Conservation (phyloP, 1,140 invertebrate genomes). For the Bombus breviceps region DNA sequence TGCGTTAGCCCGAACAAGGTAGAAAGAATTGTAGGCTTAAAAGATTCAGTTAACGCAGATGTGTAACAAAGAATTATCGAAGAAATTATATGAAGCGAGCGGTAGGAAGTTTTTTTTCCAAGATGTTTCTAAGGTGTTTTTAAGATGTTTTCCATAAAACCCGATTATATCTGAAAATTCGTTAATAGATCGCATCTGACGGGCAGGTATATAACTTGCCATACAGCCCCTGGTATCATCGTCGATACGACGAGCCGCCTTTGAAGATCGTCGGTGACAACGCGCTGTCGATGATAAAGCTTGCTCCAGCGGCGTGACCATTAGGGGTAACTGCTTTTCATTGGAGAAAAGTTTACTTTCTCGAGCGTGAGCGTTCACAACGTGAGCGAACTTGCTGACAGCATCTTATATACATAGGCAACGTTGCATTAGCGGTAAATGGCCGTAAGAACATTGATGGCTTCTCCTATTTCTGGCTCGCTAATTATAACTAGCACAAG, state of each 20-base stretch:
- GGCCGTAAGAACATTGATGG: conserved; percentile 65
- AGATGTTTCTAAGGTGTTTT: neutral
- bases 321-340: conserved; percentile 43
- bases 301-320: conserved; percentile 31
- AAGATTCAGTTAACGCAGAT: no score
- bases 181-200: conserved; percentile 33
- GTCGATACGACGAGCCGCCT: conserved; percentile 19
- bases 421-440: conserved; percentile 54
- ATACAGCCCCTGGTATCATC: conserved; percentile 19
- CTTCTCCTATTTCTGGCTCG: conserved; percentile 62
- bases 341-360: conserved; percentile 47
- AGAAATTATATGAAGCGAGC: no score
- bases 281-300: conserved; percentile 47
- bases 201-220: conserved; percentile 2
- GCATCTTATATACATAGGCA: conserved; percentile 46
- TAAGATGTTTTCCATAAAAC: neutral
- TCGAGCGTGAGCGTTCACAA: conserved; percentile 35
- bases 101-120: no score
- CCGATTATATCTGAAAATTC: neutral
- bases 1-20: no score
- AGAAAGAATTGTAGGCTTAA: no score
- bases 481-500: conserved; percentile 60
- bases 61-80: no score
- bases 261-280: conserved; percentile 43
- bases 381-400: conserved; percentile 43